A percentile compares a stretch with the other conserved stretches of the same genome.
Conservation (phyloP, 1,140 invertebrate genomes). For the Eueides isabella region DNA sequence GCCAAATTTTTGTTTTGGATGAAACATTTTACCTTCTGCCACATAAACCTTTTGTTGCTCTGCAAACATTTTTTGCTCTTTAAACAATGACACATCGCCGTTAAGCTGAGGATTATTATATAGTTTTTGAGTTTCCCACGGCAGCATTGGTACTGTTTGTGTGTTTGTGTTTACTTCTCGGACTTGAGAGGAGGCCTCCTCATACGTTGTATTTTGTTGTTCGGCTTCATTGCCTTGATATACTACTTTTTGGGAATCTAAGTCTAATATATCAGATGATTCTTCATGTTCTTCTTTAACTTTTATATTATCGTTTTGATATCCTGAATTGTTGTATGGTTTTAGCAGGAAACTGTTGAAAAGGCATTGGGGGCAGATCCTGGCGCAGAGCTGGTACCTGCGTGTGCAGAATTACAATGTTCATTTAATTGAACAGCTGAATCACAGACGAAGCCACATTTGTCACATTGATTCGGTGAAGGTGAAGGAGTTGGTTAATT, state of each 20-base stretch:
- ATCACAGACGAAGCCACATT: slow-evolving; percentile 90
- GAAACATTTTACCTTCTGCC: slow-evolving; percentile 77
- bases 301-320: slow-evolving; percentile 75
- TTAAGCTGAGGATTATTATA: slow-evolving; percentile 77
- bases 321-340: slow-evolving; percentile 67
- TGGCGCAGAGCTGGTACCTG: slow-evolving; percentile 69
- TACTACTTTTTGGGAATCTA: slow-evolving; percentile 94
- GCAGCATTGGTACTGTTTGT: slow-evolving; percentile 85
- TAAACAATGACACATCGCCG: slow-evolving; percentile 77
- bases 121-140: slow-evolving; percentile 81
- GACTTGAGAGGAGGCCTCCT: slow-evolving; percentile 79
- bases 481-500: slow-evolving; percentile 84
- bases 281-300: slow-evolving; percentile 86
- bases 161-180: slow-evolving; percentile 82
- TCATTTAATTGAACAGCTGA: slow-evolving; percentile 87
- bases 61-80: slow-evolving; percentile 79
- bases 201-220: slow-evolving; percentile 70
- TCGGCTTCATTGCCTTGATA: slow-evolving; percentile 83
- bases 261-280: slow-evolving; percentile 91
- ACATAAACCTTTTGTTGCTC: slow-evolving; percentile 79
- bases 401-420: slow-evolving; percentile 87
- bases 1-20: slow-evolving; percentile 75
- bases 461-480: slow-evolving; percentile 89
- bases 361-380: slow-evolving; percentile 72
- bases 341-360: slow-evolving; percentile 80